Evolutionary conservation across 1,140 invertebrate species (phyloP), one percentile per base, ranked within the genome.

Genomic region (Diorhabda carinulata): DNA sequence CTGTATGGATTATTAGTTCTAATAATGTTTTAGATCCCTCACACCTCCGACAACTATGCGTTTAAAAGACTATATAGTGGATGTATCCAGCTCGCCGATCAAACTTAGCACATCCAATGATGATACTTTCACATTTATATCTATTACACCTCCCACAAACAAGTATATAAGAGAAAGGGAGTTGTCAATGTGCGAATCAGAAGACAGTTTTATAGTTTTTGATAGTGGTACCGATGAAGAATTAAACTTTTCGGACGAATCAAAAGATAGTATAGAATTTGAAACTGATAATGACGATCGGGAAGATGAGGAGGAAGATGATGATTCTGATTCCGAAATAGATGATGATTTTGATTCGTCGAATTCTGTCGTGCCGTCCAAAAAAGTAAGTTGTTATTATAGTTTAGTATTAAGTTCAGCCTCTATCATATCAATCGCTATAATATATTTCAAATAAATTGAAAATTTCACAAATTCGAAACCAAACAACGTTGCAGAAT

Each of bases 191-290:
- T 64, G 68, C 41, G 76, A 76, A 56, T 74, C 73, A 52, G 77
- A 78, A 60, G 77, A 78, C 57, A 77, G 75, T 66, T 78, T 77
- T 68, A 76, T 78, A 3, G 59, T 77, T 41, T 78, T 78, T 68
- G 73, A 73, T 3, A 47, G 60, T 45, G 57, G 60, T 8, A 63
- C 10, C 45, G 69, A 72, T 68, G 61, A 61, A 44, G 66, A 67
- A 61, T 9, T 47, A 10, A 43, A 45, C 57, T 64, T 43, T n/a
- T 61, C 61, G 47, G 58, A 58, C n/a, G 70, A 70, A 3, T 62
- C 66, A 2, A 65, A 69, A 7, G 64, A 70, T 41, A 63, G 64
- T 42, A 61, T 10, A 4, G 58, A 61, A 47, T 47, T 58, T 59
- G 45, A 61, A 43, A 64, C 63, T 40, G 63, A 64, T 10, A 69